Percentiles rank a stretch among this genome's conserved stretches.
Conservation (phyloP, 2,797 vertebrate species). For the Xenops minutus region DNA sequence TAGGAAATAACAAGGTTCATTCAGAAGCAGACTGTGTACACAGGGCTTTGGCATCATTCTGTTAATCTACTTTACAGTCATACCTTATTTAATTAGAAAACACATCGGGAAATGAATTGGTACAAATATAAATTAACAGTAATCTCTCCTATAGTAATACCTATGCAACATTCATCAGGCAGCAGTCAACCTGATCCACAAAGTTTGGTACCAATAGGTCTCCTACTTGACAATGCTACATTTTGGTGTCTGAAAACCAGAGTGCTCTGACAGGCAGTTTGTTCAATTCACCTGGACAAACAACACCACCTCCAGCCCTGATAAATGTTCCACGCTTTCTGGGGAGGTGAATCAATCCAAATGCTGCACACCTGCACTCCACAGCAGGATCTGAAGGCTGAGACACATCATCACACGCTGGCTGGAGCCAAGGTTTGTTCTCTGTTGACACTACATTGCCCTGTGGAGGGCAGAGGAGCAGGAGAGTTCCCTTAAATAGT, state of each 20-base stretch:
- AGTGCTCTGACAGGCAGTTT: background rate
- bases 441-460: background rate
- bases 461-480: background rate
- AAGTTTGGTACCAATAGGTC: background rate
- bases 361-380: background rate
- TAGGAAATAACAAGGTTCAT: conserved; percentile 6
- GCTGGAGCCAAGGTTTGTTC: background rate
- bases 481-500: background rate
- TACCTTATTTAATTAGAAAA: conserved; percentile 31
- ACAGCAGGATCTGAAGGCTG: background rate
- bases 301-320: background rate
- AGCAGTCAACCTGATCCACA: background rate
- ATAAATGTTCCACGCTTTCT: accelerated
- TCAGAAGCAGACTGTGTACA: background rate
- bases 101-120: background rate
- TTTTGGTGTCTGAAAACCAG: background rate
- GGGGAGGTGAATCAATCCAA: too few relatives aligned
- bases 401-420: background rate
- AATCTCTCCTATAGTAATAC: background rate
- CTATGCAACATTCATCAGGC: background rate
- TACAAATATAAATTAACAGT: background rate
- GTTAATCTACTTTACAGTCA: conserved; percentile 7
- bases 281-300: background rate
- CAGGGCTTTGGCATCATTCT: background rate
- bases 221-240: background rate